phyloP scores from a whole-genome alignment of 2,888 invertebrate species.

The Pristionchus arcanus region DNA sequence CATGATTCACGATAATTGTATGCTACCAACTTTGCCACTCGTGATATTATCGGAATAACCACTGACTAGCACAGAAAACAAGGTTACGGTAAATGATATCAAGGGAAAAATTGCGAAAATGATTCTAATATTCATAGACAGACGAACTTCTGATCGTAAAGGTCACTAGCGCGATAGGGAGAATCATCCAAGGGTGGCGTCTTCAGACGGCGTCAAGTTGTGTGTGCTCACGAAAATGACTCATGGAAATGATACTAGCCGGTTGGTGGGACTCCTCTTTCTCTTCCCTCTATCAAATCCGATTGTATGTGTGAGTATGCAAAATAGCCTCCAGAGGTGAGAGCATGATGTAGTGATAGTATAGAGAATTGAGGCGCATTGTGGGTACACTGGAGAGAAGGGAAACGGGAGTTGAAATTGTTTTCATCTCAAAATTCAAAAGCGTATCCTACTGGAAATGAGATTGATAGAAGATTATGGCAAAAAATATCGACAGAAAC shows the following conservation, averaged over 20 bases:
- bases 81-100: too few relatives aligned
- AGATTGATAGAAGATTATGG: too few relatives aligned
- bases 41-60: too few relatives aligned
- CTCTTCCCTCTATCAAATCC: not conserved
- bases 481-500: too few relatives aligned
- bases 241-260: conserved; percentile 16
- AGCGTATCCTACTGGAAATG: too few relatives aligned
- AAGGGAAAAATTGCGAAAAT: too few relatives aligned
- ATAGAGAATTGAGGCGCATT: not conserved
- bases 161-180: not conserved
- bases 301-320: not conserved
- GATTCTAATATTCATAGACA: not conserved
- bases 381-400: not conserved
- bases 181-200: not conserved
- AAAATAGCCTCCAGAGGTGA: not conserved
- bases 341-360: not conserved
- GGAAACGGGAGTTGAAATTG: too few relatives aligned
- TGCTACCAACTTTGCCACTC: too few relatives aligned
- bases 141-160: not conserved
- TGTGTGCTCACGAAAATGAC: not conserved
- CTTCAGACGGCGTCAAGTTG: not conserved
- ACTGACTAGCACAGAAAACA: too few relatives aligned
- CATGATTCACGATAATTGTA: too few relatives aligned
- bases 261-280: not conserved
- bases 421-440: too few relatives aligned